Conservation (phyloP, 2,113 vertebrate species). For the Perccottus glenii region DNA sequence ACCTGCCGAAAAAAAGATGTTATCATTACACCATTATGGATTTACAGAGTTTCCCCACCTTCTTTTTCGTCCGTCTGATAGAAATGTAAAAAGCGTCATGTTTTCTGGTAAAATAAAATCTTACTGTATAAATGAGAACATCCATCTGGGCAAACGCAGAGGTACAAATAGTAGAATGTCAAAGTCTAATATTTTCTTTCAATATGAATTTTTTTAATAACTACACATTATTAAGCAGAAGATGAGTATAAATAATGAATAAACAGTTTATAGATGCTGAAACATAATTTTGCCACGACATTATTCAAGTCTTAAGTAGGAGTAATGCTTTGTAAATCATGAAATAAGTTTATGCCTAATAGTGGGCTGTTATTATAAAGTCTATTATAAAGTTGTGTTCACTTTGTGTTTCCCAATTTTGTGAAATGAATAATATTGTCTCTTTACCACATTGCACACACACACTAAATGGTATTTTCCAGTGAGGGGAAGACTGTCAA, state of each 20-base stretch:
- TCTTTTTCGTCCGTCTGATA: slow-evolving; percentile 32
- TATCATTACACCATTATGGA: slow-evolving; percentile 71
- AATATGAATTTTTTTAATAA: no score
- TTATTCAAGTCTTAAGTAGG: background rate
- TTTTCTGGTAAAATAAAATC: background rate
- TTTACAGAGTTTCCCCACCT: slow-evolving; percentile 65
- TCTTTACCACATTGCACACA: slow-evolving; percentile 41
- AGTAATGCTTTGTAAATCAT: background rate
- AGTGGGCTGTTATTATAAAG: background rate
- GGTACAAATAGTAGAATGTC: no score
- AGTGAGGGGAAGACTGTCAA: slow-evolving; percentile 37
- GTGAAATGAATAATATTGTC: slow-evolving; percentile 4
- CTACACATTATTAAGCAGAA: no score
- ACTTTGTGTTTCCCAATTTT: slow-evolving; percentile 8
- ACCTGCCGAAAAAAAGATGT: slow-evolving; percentile 60
- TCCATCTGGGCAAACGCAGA: no score
- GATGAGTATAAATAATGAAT: no score
- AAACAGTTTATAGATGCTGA: no score
- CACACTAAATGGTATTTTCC: slow-evolving; percentile 45
- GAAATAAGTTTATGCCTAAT: background rate
- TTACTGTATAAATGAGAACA: no score
- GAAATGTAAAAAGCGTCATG: slow-evolving; percentile 5
- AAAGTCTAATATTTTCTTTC: no score
- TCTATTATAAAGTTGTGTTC: background rate
- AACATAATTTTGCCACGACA: no score